A percentile compares a stretch with the other conserved stretches of the same genome.
phyloP scores from a whole-genome alignment of 2,797 vertebrate genomes.

The Semotilus atromaculatus region DNA sequence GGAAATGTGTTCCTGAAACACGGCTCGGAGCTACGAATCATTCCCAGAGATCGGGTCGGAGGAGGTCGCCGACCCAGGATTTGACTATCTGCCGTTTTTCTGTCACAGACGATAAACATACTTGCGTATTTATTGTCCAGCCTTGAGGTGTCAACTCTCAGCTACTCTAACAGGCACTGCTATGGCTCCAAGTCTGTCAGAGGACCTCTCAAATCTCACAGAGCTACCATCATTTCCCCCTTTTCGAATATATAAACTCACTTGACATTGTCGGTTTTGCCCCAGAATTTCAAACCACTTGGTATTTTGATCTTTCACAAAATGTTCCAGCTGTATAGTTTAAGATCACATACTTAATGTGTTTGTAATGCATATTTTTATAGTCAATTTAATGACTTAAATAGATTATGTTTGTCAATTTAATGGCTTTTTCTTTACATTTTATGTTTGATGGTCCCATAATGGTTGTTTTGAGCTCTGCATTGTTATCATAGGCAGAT shows the following conservation, averaged over 20 bases:
- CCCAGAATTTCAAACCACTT: neutral
- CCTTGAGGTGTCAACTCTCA: conserved; percentile 34
- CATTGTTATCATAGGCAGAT: neutral
- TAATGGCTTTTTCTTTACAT: neutral
- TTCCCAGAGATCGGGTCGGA: conserved; percentile 96
- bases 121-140: conserved; percentile 71
- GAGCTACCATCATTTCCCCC: neutral
- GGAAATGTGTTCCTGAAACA: conserved; percentile 98
- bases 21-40: conserved; percentile 95
- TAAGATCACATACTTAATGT: conserved; percentile 17
- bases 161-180: conserved; percentile 33
- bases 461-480: neutral
- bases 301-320: neutral
- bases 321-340: neutral
- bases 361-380: neutral
- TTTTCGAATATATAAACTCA: neutral
- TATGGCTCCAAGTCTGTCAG: conserved; percentile 42
- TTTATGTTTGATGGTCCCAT: neutral
- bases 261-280: neutral
- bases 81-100: conserved; percentile 19
- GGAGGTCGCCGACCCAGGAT: conserved; percentile 66
- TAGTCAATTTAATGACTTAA: neutral
- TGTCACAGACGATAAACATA: conserved; percentile 42
- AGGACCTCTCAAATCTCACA: conserved; percentile 5
- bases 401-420: neutral